Evolutionary conservation across 2,113 vertebrate species (phyloP).

Genomic region (Pionites leucogaster): DNA sequence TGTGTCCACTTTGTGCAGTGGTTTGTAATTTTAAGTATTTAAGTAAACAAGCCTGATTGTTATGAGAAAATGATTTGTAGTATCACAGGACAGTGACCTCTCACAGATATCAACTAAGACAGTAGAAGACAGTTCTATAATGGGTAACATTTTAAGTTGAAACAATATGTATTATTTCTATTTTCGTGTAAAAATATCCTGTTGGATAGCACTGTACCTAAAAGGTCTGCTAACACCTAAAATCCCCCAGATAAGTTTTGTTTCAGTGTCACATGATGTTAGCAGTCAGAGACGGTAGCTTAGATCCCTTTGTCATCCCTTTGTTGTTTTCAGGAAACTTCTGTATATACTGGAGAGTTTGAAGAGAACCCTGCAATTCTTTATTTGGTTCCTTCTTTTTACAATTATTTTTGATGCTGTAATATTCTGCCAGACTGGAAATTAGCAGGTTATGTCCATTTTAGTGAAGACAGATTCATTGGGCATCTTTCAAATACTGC

Average conservation of each 20-base stretch:
- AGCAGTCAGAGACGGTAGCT: background rate
- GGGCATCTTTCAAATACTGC: background rate
- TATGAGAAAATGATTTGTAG: background rate
- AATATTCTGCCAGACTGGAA: background rate
- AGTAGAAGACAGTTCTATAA: background rate
- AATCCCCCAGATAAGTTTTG: background rate
- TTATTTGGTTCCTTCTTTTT: background rate
- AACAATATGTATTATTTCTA: background rate
- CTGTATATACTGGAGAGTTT: background rate
- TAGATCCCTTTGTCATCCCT: background rate
- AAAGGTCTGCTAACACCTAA: background rate
- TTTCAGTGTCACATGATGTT: background rate
- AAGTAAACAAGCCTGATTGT: background rate
- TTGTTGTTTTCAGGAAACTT: background rate
- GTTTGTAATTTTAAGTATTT: background rate
- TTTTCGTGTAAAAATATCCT: background rate
- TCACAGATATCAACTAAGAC: background rate
- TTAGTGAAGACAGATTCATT: background rate
- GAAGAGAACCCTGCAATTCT: background rate
- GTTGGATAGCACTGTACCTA: background rate
- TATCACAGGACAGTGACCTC: constrained; percentile 8
- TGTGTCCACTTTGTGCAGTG: background rate
- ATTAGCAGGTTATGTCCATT: background rate
- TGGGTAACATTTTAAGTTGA: background rate
- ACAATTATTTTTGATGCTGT: background rate